Conservation (phyloP, 2,113 vertebrate species). For the Perognathus longimembris region DNA sequence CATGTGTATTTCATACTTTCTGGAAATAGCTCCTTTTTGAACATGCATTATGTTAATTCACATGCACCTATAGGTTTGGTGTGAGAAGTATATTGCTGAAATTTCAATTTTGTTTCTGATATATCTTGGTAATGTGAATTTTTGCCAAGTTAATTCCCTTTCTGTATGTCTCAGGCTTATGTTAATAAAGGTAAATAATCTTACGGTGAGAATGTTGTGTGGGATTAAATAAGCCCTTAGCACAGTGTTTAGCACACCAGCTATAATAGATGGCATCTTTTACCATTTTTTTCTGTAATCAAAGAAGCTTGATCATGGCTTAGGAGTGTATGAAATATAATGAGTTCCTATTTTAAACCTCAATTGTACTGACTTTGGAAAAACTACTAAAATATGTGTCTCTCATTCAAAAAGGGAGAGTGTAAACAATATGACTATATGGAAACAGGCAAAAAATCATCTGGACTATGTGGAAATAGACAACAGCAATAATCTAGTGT, state of each 20-base stretch:
- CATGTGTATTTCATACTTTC: neutral
- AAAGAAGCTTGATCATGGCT: constrained; percentile 6
- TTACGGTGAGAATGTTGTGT: neutral
- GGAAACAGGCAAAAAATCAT: neutral
- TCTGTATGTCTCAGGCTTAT: neutral
- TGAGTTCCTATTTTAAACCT: neutral
- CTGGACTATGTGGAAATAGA: neutral
- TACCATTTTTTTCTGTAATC: constrained; percentile 30
- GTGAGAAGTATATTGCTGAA: neutral
- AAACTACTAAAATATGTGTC: constrained; percentile 3
- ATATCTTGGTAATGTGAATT: neutral
- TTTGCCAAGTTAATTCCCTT: neutral
- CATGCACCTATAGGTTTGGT: neutral
- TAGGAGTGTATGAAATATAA: neutral
- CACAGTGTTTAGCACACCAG: neutral
- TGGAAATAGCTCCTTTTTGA: neutral
- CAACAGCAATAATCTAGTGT: neutral
- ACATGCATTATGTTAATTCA: neutral
- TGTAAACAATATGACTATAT: neutral
- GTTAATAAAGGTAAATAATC: neutral
- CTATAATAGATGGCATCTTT: neutral
- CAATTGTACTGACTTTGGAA: neutral
- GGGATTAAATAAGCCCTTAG: neutral
- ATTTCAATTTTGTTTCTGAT: neutral
- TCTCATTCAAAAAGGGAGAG: neutral